Percentiles rank a stretch among this genome's conserved stretches.
phyloP scores from a whole-genome alignment of 2,888 invertebrate species.

The Drosophila anomalata region DNA sequence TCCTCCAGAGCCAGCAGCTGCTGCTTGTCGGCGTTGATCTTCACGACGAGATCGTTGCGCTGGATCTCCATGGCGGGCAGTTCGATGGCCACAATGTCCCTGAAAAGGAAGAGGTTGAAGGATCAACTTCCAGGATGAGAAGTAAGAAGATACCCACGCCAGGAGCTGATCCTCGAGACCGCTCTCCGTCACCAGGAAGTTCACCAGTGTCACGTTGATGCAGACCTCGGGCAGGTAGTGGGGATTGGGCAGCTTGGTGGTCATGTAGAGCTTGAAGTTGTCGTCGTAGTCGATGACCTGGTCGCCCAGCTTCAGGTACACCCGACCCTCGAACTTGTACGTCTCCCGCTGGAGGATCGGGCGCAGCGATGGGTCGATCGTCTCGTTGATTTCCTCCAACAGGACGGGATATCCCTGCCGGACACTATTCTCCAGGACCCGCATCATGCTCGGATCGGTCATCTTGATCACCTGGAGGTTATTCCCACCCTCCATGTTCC shows the following conservation, averaged over 20 bases:
- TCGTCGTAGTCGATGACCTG: conserved; percentile 94
- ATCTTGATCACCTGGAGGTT: conserved; percentile 91
- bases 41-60: conserved; percentile 92
- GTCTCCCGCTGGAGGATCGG: conserved; percentile 93
- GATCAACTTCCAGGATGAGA: background rate
- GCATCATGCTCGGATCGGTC: conserved; percentile 90
- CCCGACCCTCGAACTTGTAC: conserved; percentile 89
- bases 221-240: conserved; percentile 97
- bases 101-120: conserved; percentile 20
- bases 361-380: conserved; percentile 93
- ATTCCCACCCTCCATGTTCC: conserved; percentile 92
- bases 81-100: conserved; percentile 93
- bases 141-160: conserved; percentile 86
- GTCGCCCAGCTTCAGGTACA: conserved; percentile 93
- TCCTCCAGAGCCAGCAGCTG: conserved; percentile 94
- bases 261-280: conserved; percentile 94
- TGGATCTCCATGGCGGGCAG: conserved; percentile 93
- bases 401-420: conserved; percentile 93
- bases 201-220: conserved; percentile 95
- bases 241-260: conserved; percentile 96
- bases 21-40: conserved; percentile 93
- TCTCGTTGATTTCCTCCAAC: conserved; percentile 94
- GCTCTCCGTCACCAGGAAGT: conserved; percentile 95
- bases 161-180: conserved; percentile 96
- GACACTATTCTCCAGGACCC: conserved; percentile 90